Evolutionary conservation across 2,113 vertebrate species (phyloP).

Genomic region (Patagioenas fasciata): DNA sequence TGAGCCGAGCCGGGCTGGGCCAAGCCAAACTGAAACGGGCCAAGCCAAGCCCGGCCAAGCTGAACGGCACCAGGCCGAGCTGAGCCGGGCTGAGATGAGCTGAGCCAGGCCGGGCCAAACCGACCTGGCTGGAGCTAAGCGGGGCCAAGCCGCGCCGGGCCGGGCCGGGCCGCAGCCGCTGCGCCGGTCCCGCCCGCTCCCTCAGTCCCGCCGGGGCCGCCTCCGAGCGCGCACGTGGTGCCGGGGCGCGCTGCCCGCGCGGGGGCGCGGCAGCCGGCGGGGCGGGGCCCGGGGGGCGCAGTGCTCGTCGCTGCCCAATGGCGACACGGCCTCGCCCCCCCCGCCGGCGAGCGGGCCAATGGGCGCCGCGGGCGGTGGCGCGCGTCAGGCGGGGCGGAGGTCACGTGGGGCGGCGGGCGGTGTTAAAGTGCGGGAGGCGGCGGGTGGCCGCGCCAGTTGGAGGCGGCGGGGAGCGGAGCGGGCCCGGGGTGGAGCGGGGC

Average conservation of each 20-base stretch:
- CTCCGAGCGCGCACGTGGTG: background rate
- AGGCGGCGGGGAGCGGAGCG: fast-evolving
- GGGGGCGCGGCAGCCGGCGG: background rate
- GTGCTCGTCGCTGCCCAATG: background rate
- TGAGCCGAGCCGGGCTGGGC: fast-evolving
- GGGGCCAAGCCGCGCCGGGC: too few relatives aligned
- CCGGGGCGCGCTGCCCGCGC: background rate
- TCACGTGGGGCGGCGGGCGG: background rate
- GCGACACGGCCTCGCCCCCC: fast-evolving
- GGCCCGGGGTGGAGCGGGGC: too few relatives aligned
- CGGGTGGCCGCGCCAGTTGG: background rate
- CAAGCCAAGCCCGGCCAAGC: fast-evolving
- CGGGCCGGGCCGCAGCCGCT: too few relatives aligned
- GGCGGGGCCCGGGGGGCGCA: too few relatives aligned
- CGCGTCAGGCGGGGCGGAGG: fast-evolving
- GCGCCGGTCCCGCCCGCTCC: too few relatives aligned
- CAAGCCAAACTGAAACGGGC: too few relatives aligned
- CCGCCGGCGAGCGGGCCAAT: fast-evolving
- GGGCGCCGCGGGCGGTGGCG: fast-evolving
- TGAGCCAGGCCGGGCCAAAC: too few relatives aligned
- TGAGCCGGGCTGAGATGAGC: background rate
- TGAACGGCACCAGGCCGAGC: fast-evolving
- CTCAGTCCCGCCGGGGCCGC: too few relatives aligned
- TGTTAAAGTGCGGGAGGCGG: background rate
- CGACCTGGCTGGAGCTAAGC: too few relatives aligned